A percentile compares a stretch with the other conserved stretches of the same genome.
phyloP scores from a whole-genome alignment of 2,113 vertebrate genomes.

The Scolopax mira region DNA sequence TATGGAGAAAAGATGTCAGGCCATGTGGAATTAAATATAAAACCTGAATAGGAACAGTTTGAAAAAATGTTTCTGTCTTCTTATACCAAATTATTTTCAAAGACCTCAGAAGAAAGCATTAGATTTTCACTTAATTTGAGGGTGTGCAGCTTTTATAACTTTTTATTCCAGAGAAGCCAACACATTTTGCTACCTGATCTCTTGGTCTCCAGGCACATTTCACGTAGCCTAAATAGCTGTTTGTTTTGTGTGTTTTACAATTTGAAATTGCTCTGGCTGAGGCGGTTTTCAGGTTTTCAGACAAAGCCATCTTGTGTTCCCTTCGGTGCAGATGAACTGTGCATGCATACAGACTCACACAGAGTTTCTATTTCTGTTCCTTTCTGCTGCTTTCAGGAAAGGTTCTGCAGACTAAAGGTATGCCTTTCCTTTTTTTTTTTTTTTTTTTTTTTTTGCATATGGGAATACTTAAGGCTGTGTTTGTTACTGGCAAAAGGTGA shows the following conservation, averaged over 20 bases:
- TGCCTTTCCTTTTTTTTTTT: not conserved
- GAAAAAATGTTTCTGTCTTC: not conserved
- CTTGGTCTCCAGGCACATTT: not conserved
- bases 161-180: not conserved
- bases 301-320: not conserved
- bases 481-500: not conserved
- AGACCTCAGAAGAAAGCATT: not conserved
- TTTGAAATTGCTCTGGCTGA: not conserved
- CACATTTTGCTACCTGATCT: not conserved
- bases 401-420: not conserved
- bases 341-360: fast-evolving
- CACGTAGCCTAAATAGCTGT: not conserved
- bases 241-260: not conserved
- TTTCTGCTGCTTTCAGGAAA: not conserved
- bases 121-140: not conserved
- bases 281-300: not conserved
- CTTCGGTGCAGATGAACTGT: not conserved
- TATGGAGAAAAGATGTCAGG: not conserved
- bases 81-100: not conserved
- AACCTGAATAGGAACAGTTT: not conserved
- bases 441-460: not conserved
- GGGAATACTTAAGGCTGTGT: not conserved
- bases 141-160: not conserved
- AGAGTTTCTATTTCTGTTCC: not conserved
- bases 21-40: not conserved